Evolutionary conservation across 2,113 vertebrate genomes (phyloP).

Genomic region (Oreochromis spilurus): DNA sequence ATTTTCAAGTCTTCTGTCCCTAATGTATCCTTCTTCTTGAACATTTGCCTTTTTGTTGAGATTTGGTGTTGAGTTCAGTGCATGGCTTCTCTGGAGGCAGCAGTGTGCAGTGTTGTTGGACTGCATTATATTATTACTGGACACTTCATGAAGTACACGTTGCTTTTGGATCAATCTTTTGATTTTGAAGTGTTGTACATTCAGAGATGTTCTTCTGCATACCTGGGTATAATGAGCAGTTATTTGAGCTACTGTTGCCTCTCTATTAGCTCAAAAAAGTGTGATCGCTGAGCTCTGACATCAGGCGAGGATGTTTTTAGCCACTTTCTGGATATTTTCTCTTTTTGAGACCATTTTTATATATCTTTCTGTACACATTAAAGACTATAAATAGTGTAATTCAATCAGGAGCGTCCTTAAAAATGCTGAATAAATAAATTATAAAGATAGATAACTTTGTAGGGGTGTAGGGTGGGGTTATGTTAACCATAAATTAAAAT

Average conservation of each 20-base stretch:
- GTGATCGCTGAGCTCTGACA: rapidly evolving
- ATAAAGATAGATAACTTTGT: neutral
- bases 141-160: neutral
- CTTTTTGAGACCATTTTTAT: neutral
- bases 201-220: neutral
- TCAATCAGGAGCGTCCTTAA: neutral
- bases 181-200: neutral
- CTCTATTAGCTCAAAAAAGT: neutral
- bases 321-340: neutral
- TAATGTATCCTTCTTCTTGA: neutral
- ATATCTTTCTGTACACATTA: neutral
- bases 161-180: neutral
- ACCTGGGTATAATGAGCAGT: neutral
- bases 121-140: neutral
- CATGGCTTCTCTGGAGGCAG: neutral
- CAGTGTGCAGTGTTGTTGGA: neutral
- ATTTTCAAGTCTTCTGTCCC: neutral
- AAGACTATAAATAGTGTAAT: neutral
- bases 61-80: neutral
- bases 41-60: neutral
- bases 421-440: neutral
- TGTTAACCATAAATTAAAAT: neutral
- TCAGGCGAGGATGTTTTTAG: neutral
- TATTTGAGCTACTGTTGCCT: neutral
- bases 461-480: neutral